These are phyloP conservation scores for Tapera naevia DNA, from an alignment of 2,797 vertebrate species.

Conservation along the genomic window DNA sequence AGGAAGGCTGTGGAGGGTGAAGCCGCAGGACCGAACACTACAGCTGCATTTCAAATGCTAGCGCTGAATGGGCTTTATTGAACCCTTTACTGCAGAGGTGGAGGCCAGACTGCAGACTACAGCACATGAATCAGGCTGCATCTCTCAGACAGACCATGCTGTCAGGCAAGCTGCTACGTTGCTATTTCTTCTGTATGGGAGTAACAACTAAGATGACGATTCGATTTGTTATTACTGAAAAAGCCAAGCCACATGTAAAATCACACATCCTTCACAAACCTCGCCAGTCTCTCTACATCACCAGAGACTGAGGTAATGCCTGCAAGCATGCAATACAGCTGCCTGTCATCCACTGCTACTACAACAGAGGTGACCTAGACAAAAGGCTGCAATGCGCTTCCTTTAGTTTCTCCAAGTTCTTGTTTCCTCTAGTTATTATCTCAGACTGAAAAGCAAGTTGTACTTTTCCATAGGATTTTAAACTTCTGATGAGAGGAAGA, in stretches of 20 bases:
- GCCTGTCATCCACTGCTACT: neutral
- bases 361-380: neutral
- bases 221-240: neutral
- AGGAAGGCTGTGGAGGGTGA: neutral
- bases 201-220: neutral
- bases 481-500: neutral
- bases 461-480: neutral
- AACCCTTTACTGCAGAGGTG: neutral
- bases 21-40: neutral
- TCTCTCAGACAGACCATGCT: neutral
- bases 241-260: neutral
- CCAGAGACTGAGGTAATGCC: rapidly evolving
- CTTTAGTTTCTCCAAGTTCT: neutral
- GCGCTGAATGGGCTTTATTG: neutral
- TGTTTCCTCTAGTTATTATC: neutral
- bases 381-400: neutral
- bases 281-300: neutral
- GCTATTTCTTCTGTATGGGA: neutral
- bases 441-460: neutral
- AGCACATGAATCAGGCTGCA: neutral
- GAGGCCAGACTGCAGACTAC: neutral
- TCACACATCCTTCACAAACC: neutral
- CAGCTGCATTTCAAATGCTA: neutral
- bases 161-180: neutral
- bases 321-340: neutral